Conservation (phyloP, 1,140 invertebrate species). For the Ladona fulva region DNA sequence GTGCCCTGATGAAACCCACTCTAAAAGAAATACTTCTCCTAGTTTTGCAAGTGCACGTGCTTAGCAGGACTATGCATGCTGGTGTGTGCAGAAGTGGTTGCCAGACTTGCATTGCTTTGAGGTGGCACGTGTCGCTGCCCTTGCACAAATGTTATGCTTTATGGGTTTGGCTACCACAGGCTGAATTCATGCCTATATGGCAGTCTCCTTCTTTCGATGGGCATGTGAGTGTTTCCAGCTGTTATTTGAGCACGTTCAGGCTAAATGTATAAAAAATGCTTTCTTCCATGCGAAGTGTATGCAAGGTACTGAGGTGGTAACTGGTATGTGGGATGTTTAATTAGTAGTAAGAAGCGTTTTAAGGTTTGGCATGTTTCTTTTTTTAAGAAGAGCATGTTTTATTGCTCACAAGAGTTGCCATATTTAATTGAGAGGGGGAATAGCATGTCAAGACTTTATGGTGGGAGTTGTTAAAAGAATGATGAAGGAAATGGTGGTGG, state of each 20-base stretch:
- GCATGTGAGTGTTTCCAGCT: background rate
- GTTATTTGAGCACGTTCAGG: background rate
- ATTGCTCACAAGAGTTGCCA: background rate
- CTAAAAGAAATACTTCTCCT: no score
- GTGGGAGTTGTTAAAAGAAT: background rate
- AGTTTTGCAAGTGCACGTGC: background rate
- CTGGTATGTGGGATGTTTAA: no score
- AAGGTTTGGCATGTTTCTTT: no score
- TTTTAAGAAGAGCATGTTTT: no score
- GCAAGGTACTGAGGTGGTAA: no score
- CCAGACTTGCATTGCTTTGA: background rate
- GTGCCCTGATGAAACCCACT: no score
- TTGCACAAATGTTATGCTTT: conserved; percentile 3
- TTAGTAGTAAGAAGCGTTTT: no score
- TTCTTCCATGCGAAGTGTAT: background rate
- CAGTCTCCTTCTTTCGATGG: background rate
- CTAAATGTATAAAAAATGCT: background rate
- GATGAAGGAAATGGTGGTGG: background rate
- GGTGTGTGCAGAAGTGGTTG: background rate
- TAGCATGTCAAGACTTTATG: background rate
- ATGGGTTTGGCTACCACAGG: background rate
- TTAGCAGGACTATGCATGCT: background rate
- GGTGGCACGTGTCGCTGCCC: background rate
- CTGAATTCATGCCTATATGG: background rate
- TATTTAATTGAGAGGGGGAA: background rate